Evolutionary conservation across 2,113 vertebrate species (phyloP), one percentile per base, ranked within the genome.

Genomic region (Odocoileus hemionus): DNA sequence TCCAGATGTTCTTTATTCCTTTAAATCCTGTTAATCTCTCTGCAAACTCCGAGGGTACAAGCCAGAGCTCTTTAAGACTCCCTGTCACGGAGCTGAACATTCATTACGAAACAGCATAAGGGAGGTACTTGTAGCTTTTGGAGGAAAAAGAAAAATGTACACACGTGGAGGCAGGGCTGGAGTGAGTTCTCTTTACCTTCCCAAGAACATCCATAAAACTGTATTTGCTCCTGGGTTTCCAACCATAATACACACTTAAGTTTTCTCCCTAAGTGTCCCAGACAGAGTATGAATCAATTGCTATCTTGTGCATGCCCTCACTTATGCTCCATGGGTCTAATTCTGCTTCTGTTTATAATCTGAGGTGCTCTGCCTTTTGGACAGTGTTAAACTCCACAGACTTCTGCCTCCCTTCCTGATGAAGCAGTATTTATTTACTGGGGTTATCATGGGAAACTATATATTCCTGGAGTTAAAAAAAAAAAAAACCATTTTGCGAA

Each of bases 31-130:
- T 76, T 92, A 84, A 97, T 95, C 86, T 97, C 91, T 95, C 92
- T 61, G 58, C 25, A 92, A 88, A 92, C 43, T 92, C 80, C 0
- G 0, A 45, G 67, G 74, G 45, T 70, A 25, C 21, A 89, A 54
- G 93, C 58, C 89, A 94, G 90, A 95, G 60, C 94, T 95, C 94
- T 83, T 83, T 86, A 67, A 76, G 90, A 23, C 88, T 89, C 84
- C 82, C 30, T 39, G 67, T 84, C 60, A 87, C 3, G 12, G n/a
- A 95, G 70, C 50, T 54, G 92, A 80, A 5, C 52, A 21, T 94
- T 95, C 60, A 89, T 95, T 54, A 90, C 26, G 47, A 95, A 95
- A 58, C 54, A 39, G 39, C 83, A 74, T 33, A 11, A 78, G 55
- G 76, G 83, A 94, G 47, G 39, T n/a, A 55, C 39, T 9, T 70